These are phyloP conservation scores for Scalopus aquaticus DNA, from an alignment of 2,113 vertebrate genomes.

Conservation along the genomic window DNA sequence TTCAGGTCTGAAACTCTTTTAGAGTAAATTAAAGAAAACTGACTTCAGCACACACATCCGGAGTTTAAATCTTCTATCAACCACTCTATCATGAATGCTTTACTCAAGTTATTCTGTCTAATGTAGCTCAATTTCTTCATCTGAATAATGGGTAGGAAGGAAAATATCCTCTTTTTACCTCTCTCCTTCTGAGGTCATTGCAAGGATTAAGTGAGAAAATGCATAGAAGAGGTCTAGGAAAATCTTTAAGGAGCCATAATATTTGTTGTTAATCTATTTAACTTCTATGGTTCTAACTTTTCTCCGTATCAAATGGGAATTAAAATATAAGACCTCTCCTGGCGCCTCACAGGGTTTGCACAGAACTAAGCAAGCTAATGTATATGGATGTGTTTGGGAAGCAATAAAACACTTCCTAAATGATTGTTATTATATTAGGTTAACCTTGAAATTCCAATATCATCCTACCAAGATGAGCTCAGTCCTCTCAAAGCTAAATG, in stretches of 20 bases:
- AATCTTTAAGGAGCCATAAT: neutral
- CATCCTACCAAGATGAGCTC: neutral
- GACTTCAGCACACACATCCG: neutral
- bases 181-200: neutral
- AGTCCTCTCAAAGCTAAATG: neutral
- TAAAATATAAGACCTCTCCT: constrained; percentile 33
- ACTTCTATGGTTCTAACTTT: neutral
- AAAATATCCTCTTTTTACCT: neutral
- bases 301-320: neutral
- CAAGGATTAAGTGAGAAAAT: neutral
- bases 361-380: constrained; percentile 17
- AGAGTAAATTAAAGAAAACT: neutral
- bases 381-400: constrained; percentile 41
- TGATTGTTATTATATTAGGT: neutral
- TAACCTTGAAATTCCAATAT: constrained; percentile 46
- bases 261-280: constrained; percentile 24
- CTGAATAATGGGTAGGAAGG: neutral
- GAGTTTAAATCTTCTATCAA: neutral
- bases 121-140: neutral
- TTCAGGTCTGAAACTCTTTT: neutral
- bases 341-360: neutral
- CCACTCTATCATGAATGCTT: neutral
- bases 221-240: neutral
- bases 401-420: neutral
- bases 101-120: neutral